These are phyloP conservation scores for Eidolon helvum DNA, from an alignment of 2,113 vertebrate genomes.

Conservation along the genomic window DNA sequence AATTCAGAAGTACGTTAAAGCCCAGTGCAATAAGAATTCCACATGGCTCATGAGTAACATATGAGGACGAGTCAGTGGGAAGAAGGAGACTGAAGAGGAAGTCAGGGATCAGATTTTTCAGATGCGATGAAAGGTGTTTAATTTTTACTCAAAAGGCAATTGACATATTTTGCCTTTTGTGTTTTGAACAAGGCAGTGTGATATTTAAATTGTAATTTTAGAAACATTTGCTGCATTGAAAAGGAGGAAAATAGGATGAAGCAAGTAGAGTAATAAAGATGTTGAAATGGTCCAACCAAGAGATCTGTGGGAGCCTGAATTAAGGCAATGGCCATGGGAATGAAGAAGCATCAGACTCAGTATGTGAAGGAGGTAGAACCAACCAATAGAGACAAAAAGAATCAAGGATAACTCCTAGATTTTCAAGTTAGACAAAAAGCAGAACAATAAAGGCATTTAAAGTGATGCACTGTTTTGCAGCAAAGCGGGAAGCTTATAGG, in stretches of 20 bases:
- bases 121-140: no score
- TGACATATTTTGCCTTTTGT: background rate
- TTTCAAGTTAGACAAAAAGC: background rate
- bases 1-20: background rate
- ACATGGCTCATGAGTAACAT: background rate
- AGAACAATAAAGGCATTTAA: background rate
- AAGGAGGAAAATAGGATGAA: background rate
- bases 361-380: background rate
- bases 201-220: background rate
- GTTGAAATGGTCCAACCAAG: background rate
- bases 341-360: background rate
- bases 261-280: background rate
- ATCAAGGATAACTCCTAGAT: background rate
- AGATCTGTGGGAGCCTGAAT: background rate
- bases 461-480: background rate
- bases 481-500: background rate
- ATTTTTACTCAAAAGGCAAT: no score
- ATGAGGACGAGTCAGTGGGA: no score
- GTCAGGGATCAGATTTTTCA: no score
- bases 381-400: background rate
- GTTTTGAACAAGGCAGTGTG: background rate
- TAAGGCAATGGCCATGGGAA: background rate
- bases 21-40: background rate
- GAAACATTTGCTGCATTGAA: background rate
- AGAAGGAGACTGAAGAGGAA: no score